phyloP scores from a whole-genome alignment of 2,888 invertebrate genomes.

The Tiphia femorata region DNA sequence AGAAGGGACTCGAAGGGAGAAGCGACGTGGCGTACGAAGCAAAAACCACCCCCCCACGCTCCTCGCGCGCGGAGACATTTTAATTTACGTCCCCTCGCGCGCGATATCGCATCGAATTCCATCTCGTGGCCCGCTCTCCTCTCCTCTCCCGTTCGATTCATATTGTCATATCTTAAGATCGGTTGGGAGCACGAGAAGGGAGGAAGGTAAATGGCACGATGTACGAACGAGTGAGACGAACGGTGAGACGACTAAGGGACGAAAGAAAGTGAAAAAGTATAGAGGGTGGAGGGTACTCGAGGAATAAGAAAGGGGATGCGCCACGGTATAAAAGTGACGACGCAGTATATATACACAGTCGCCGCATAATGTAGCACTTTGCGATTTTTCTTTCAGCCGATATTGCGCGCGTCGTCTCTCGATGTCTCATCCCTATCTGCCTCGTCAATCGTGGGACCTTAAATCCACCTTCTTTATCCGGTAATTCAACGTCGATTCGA shows the following conservation, averaged over 20 bases:
- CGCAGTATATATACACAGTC: too few relatives aligned
- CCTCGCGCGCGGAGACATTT: conserved; percentile 54
- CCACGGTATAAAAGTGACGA: too few relatives aligned
- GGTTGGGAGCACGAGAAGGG: neutral
- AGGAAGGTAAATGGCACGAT: neutral
- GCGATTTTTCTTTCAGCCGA: too few relatives aligned
- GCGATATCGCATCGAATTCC: conserved; percentile 52
- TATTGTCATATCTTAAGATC: conserved; percentile 33
- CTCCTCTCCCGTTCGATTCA: conserved; percentile 35
- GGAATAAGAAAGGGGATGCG: too few relatives aligned
- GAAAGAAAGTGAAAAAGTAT: neutral
- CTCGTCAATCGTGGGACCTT: too few relatives aligned
- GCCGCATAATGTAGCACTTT: too few relatives aligned
- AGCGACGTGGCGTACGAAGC: conserved; percentile 5
- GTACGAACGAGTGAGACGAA: neutral
- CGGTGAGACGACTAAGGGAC: neutral
- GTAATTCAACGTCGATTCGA: too few relatives aligned
- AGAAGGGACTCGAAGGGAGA: conserved; percentile 15
- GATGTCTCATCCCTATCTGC: too few relatives aligned
- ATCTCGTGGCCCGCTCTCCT: conserved; percentile 31
- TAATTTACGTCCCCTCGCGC: conserved; percentile 57
- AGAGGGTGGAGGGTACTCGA: neutral
- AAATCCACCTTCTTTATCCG: too few relatives aligned
- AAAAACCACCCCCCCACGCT: conserved; percentile 28
- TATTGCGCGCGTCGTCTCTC: too few relatives aligned